Evolutionary conservation across 1,140 invertebrate species (phyloP).

Genomic region (Zaprionus taronus): DNA sequence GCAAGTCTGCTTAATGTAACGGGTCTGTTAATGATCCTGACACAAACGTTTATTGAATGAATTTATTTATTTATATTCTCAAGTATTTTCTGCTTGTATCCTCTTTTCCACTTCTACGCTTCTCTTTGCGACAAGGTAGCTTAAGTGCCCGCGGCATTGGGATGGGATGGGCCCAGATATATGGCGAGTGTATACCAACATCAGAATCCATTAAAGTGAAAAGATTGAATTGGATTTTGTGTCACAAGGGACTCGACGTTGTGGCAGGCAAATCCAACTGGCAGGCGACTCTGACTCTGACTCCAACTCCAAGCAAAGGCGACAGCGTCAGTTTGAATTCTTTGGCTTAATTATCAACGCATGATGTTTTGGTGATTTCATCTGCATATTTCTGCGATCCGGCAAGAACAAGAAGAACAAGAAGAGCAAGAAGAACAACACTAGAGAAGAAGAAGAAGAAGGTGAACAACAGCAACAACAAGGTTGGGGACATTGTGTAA

Average conservation of each 20-base stretch:
- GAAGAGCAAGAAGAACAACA: slow-evolving; percentile 6
- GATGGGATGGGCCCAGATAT: slow-evolving; percentile 16
- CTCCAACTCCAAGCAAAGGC: slow-evolving; percentile 40
- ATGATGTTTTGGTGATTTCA: slow-evolving; percentile 81
- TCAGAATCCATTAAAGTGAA: slow-evolving; percentile 79
- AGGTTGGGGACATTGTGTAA: slow-evolving; percentile 74
- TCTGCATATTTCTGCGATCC: slow-evolving; percentile 71
- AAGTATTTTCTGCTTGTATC: neutral
- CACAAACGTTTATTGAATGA: slow-evolving; percentile 55
- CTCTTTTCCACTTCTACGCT: neutral
- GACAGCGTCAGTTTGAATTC: slow-evolving; percentile 73
- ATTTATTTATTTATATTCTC: slow-evolving; percentile 45
- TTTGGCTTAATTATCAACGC: slow-evolving; percentile 80
- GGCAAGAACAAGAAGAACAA: slow-evolving; percentile 20
- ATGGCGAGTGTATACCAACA: slow-evolving; percentile 21
- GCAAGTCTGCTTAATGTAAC: slow-evolving; percentile 48
- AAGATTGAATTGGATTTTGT: slow-evolving; percentile 76
- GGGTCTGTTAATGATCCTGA: slow-evolving; percentile 53
- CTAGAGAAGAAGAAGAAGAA: neutral
- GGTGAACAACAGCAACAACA: slow-evolving; percentile 37
- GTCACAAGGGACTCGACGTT: slow-evolving; percentile 34
- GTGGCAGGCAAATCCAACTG: slow-evolving; percentile 30
- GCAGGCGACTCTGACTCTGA: neutral
- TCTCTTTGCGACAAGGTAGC: slow-evolving; percentile 4
- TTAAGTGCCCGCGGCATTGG: slow-evolving; percentile 24